Evolutionary conservation across 2,797 vertebrate genomes (phyloP), one percentile per base, ranked within the genome.

Genomic region (Varecia variegata): DNA sequence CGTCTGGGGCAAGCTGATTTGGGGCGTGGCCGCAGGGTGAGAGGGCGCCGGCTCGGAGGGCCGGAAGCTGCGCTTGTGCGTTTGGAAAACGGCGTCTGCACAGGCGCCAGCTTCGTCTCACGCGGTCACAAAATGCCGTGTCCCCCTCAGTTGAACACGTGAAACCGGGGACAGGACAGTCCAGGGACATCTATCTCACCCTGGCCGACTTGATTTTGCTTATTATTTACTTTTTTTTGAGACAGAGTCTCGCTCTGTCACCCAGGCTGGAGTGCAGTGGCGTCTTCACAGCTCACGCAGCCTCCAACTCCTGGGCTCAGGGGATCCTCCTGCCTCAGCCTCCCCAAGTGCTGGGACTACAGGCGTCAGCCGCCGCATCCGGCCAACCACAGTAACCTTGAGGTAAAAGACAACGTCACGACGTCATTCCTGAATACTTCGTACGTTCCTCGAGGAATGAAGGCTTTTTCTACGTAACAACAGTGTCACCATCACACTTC

Each of bases 1-100:
- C 0, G 0, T n/a, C 15, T 32, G 12, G 6, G 25, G 30, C 30
- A 76, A n/a, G 1, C 13, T 9, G 18, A 50, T 47, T 3, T 17
- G 25, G 73, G 65, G 2, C 38, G 4, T 1, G 43, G 18, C 32
- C 40, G 14, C 27, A 30, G 40, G 70, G 27, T 4, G 15, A 18
- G 15, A 40, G 11, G 20, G 35, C 12, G 1, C 20, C 38, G 0
- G 15, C 5, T 70, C 68, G 2, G 12, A 73, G 71, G 27, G 30
- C 18, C 14, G 0, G 27, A 73, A 8, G 32, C 40, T 25, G 14
- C 11, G 7, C 27, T 45, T 45, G 27, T 45, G 25, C 27, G 5
- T 18, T 18, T 68, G 76, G 60, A 15, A 27, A 40, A 20, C 7
- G 2, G 30, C 0, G 6, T 45, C 43, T 60, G 56, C 56, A 32